Percentiles rank a stretch among this genome's conserved stretches.
Conservation (phyloP, 2,113 vertebrate species). For the Gopherus flavomarginatus region DNA sequence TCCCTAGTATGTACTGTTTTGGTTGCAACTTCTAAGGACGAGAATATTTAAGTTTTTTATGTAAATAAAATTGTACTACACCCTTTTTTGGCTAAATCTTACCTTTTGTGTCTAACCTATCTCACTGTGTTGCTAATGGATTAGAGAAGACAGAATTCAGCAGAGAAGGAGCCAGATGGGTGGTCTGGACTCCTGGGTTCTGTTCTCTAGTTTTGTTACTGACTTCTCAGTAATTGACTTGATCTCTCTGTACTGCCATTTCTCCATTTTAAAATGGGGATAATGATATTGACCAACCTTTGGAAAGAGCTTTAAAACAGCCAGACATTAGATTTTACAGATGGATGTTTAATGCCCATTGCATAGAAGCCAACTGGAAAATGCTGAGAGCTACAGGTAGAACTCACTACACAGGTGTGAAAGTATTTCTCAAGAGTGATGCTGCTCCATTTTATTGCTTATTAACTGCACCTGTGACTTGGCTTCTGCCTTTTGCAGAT, state of each 20-base stretch:
- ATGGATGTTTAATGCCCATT: neutral
- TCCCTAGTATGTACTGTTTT: neutral
- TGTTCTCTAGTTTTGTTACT: neutral
- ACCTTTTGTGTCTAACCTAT: neutral
- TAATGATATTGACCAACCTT: neutral
- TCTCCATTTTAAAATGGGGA: neutral
- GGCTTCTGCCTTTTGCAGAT: rapidly evolving
- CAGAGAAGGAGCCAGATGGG: neutral
- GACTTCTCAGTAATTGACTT: neutral
- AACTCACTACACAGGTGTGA: neutral
- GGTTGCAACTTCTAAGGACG: neutral
- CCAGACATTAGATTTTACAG: neutral
- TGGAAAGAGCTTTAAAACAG: neutral
- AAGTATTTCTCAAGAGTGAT: neutral
- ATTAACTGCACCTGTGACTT: neutral
- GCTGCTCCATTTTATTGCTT: neutral
- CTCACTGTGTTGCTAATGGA: neutral
- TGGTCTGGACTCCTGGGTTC: neutral
- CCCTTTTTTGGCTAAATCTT: neutral
- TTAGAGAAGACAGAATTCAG: neutral
- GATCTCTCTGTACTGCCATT: neutral
- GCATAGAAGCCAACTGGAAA: neutral
- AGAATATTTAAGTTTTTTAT: neutral
- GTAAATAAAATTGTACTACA: neutral
- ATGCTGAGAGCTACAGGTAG: too few species aligned